These are phyloP conservation scores for Stegodyphus mimosarum DNA, from an alignment of 1,140 invertebrate species.

Conservation along the genomic window DNA sequence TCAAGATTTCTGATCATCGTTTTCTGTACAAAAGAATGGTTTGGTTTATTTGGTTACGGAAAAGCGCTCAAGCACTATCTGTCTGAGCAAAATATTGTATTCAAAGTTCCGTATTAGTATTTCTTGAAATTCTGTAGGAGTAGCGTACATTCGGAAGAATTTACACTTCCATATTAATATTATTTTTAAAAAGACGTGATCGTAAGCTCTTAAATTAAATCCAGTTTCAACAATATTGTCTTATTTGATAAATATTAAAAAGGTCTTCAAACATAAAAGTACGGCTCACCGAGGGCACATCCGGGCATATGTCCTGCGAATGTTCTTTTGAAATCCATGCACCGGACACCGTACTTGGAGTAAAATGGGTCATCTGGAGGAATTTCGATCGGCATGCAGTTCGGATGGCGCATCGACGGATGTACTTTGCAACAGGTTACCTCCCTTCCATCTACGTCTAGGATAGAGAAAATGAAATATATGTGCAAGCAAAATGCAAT, in stretches of 20 bases:
- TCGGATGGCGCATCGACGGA: conserved; percentile 74
- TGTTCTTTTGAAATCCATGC: conserved; percentile 69
- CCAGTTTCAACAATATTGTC: neutral
- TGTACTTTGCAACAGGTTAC: conserved; percentile 62
- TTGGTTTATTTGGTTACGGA: no score
- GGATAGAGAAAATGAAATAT: neutral
- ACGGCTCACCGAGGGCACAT: conserved; percentile 70
- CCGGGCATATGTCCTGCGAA: conserved; percentile 69
- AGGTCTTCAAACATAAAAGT: neutral
- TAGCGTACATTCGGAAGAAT: no score
- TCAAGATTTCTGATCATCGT: no score
- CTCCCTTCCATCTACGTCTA: conserved; percentile 61
- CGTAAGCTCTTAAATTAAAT: no score
- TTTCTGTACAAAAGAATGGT: no score
- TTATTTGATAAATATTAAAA: neutral
- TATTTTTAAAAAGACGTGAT: no score
- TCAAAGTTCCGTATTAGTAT: no score
- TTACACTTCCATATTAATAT: no score
- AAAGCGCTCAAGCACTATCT: no score
- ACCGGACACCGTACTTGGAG: conserved; percentile 68
- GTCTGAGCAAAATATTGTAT: no score
- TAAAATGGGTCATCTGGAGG: conserved; percentile 93
- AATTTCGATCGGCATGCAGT: conserved; percentile 89
- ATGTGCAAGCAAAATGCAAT: neutral
- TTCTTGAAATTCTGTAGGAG: no score